Percentiles rank a stretch among this genome's conserved stretches.
Conservation (phyloP, 2,888 invertebrate genomes). For the Conops quadrifasciatus region DNA sequence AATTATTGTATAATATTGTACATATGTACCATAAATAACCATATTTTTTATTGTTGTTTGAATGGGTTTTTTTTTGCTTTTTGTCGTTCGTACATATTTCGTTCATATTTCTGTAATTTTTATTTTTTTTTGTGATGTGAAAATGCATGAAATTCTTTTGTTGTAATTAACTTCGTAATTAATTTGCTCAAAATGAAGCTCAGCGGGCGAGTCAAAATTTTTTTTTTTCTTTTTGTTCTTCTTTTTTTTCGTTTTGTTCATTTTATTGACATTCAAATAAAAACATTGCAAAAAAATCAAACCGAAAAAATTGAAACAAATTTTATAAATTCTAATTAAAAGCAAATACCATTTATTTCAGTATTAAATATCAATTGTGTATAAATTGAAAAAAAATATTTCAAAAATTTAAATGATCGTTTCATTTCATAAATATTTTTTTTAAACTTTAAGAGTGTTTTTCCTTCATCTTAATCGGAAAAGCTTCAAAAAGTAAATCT, state of each 20-base stretch:
- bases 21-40: no score
- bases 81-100: background rate
- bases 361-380: background rate
- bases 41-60: no score
- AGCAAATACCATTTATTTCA: background rate
- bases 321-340: background rate
- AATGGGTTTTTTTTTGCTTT: background rate
- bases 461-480: no score
- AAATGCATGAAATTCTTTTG: constrained; percentile 13
- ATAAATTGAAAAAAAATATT: background rate
- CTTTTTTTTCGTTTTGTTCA: background rate
- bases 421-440: background rate
- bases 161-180: constrained; percentile 30
- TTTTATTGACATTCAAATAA: no score
- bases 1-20: no score
- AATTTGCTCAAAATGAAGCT: constrained; percentile 23
- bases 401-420: background rate
- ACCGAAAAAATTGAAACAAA: no score
- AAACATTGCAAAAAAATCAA: no score
- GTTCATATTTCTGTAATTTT: constrained; percentile 1
- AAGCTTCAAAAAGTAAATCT: no score
- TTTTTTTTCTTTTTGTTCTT: background rate
- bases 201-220: background rate
- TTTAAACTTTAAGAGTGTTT: background rate
- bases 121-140: background rate